Base-by-base conservation (phyloP, 1,140 invertebrate genomes). In the Ptiloglossa arizonensis region DNA sequence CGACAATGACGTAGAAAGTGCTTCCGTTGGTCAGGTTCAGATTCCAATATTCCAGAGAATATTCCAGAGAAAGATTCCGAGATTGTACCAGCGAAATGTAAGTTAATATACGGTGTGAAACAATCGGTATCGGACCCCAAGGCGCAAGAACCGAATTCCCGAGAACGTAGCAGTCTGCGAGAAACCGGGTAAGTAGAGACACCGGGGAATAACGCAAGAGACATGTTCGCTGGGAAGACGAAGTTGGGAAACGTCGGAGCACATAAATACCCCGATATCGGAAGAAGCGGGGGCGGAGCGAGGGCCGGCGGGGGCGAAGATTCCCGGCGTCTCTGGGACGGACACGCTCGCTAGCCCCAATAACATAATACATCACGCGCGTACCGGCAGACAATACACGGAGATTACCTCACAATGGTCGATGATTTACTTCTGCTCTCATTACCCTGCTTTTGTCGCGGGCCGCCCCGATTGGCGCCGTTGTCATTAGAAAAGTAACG, bases 361-460 rank as follows among this genome's bases (percentile, higher is more conserved):
- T 90, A 90, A 89, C 86, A 86, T 90, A 90, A 91, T 91, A 89
- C 88, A 90, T 87, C 82, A 88, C 87, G 86, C 87, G 83, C 86
- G 81, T 70, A 84, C 72, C 60, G 68, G 60, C 89, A 90, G 87
- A 91, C 90, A 91, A 91, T 91, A 90, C 82, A 44, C 83, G 81
- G 74, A 72, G 89, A 91, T 91, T 91, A 90, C 87, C 87, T 87
- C 87, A 91, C 90, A 91, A 91, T 91, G 85, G 87, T 50, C 89
- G 87, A 90, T 91, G 89, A 91, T 91, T 91, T 90, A 91, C 88
- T 90, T 88, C 83, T 89, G 83, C 87, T 90, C 89, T 91, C 89
- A 90, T 91, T 91, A 90, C 87, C 88, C 84, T 85, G 86, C 88
- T 87, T 83, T 91, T 90, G 89, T 90, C 86, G 86, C 85, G 41